phyloP scores from a whole-genome alignment of 2,113 vertebrate species.

The Scopus umbretta region DNA sequence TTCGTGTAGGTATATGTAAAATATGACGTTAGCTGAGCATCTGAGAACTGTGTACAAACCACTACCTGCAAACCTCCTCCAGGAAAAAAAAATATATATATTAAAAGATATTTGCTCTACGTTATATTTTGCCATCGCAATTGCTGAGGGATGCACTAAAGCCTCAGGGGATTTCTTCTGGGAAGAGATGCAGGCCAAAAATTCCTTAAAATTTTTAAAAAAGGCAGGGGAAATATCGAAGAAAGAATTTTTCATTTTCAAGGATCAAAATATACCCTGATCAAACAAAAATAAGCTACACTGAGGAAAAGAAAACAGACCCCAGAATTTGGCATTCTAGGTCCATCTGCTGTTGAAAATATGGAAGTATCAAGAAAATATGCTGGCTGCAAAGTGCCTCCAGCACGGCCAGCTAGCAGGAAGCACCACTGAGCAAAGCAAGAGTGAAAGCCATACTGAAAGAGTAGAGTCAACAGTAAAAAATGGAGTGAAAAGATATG shows the following conservation, averaged over 20 bases:
- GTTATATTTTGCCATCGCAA: background rate
- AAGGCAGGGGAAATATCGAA: background rate
- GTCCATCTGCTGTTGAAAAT: slow-evolving; percentile 44
- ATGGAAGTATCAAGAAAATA: background rate
- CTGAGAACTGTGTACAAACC: background rate
- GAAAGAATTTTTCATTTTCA: background rate
- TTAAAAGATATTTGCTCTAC: background rate
- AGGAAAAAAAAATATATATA: rapidly evolving
- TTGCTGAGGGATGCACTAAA: background rate
- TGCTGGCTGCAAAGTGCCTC: background rate
- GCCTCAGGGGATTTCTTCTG: background rate
- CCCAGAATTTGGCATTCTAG: background rate
- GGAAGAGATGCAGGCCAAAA: background rate
- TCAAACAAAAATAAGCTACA: background rate
- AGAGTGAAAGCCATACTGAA: background rate
- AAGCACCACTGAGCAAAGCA: background rate
- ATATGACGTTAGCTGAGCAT: rapidly evolving
- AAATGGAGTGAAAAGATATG: slow-evolving; percentile 17
- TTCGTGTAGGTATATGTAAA: background rate
- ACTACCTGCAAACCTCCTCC: background rate
- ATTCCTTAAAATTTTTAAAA: background rate
- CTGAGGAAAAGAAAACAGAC: background rate
- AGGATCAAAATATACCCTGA: background rate
- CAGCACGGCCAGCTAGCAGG: background rate
- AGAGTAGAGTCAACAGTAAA: background rate